Evolutionary conservation across 2,113 vertebrate genomes (phyloP).

Genomic region (Notothenia coriiceps): DNA sequence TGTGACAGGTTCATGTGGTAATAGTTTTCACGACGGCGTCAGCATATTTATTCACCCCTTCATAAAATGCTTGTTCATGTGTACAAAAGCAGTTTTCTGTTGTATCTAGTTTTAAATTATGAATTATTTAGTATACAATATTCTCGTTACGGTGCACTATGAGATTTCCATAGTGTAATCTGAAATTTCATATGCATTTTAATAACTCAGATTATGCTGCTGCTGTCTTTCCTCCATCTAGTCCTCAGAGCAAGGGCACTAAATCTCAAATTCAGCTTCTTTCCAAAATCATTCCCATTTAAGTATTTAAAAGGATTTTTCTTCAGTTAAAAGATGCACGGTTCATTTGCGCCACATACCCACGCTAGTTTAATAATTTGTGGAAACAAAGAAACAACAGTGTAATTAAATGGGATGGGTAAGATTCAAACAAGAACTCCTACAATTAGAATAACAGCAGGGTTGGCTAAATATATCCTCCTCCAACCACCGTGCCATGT

Average conservation of each 20-base stretch:
- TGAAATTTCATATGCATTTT: conserved; percentile 41
- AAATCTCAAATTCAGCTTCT: conserved; percentile 16
- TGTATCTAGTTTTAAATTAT: conserved; percentile 14
- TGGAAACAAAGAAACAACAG: conserved; percentile 49
- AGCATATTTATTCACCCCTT: neutral
- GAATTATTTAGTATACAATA: conserved; percentile 15
- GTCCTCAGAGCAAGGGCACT: conserved; percentile 41
- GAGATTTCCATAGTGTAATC: conserved; percentile 16
- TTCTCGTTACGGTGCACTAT: neutral
- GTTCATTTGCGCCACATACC: conserved; percentile 43
- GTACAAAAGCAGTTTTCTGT: conserved; percentile 15
- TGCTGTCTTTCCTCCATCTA: conserved; percentile 22
- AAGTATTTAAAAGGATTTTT: conserved; percentile 27
- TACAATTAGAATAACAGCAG: conserved; percentile 77
- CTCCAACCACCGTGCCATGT: conserved; percentile 48
- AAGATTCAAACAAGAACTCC: conserved; percentile 67
- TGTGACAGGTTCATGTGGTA: conserved; percentile 14
- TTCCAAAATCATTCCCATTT: conserved; percentile 12
- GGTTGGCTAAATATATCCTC: conserved; percentile 73
- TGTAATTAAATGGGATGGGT: conserved; percentile 72
- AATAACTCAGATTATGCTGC: conserved; percentile 48
- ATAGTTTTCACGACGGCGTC: conserved; percentile 8
- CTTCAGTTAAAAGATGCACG: conserved; percentile 22
- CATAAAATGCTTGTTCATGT: neutral
- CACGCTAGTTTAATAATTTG: conserved; percentile 59